Percentiles rank a stretch among this genome's conserved stretches.
Conservation (phyloP, 2,113 vertebrate species). For the Climacteris rufus region DNA sequence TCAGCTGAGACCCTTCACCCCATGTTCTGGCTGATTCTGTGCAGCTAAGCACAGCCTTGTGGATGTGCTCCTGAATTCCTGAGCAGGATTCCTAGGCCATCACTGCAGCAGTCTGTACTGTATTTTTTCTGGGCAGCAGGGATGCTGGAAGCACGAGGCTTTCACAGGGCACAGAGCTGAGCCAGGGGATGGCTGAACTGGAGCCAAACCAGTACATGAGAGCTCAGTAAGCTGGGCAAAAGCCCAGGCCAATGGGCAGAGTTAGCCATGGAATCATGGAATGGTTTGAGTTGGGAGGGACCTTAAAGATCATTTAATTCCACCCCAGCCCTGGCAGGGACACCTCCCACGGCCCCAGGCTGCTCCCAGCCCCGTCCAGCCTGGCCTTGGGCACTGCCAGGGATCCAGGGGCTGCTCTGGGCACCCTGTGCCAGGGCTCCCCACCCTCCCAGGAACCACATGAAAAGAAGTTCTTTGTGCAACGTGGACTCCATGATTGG, state of each 20-base stretch:
- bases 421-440: neutral
- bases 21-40: neutral
- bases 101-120: rapidly evolving
- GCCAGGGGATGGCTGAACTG: neutral
- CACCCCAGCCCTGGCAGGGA: neutral
- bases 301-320: rapidly evolving
- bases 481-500: rapidly evolving
- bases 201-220: neutral
- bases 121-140: neutral
- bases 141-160: neutral
- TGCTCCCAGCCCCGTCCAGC: neutral
- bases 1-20: neutral
- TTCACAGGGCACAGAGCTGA: rapidly evolving
- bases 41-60: neutral
- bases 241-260: neutral
- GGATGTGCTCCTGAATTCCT: neutral
- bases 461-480: neutral
- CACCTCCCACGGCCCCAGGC: neutral
- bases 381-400: neutral
- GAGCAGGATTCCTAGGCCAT: neutral
- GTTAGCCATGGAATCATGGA: neutral
- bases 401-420: neutral
- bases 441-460: rapidly evolving
- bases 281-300: neutral
- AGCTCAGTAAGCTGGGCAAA: neutral